phyloP scores from a whole-genome alignment of 2,797 vertebrate genomes.

The Echeneis naucrates region DNA sequence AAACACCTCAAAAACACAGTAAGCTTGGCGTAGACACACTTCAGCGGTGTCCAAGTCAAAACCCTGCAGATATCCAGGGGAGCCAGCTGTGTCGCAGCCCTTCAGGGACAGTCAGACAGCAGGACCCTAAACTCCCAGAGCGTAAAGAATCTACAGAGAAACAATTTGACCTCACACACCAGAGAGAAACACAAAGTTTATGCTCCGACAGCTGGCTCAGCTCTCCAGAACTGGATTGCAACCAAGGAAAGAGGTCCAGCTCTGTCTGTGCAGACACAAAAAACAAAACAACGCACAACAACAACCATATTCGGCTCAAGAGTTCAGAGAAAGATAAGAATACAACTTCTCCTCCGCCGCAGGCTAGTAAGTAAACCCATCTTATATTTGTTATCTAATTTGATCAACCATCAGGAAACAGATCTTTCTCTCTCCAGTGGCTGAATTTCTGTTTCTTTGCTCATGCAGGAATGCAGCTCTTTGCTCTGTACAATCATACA shows the following conservation, averaged over 20 bases:
- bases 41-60: slow-evolving; percentile 31
- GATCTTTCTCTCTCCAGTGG: not conserved
- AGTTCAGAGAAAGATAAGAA: slow-evolving; percentile 60
- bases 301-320: slow-evolving; percentile 76
- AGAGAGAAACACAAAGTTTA: slow-evolving; percentile 45
- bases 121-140: slow-evolving; percentile 24
- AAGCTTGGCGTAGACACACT: slow-evolving; percentile 24
- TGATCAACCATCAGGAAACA: not conserved
- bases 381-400: not conserved
- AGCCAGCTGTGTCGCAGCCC: slow-evolving; percentile 23
- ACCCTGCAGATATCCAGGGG: slow-evolving; percentile 13
- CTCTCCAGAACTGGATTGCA: slow-evolving; percentile 58
- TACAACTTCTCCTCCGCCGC: slow-evolving; percentile 42
- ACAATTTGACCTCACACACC: slow-evolving; percentile 24
- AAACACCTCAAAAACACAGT: slow-evolving; percentile 31
- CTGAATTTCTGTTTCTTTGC: slow-evolving; percentile 1
- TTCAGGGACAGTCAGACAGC: slow-evolving; percentile 21
- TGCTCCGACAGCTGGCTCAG: slow-evolving; percentile 66
- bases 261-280: slow-evolving; percentile 19
- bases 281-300: slow-evolving; percentile 65
- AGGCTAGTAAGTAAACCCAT: slow-evolving; percentile 70
- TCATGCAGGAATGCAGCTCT: slow-evolving; percentile 88
- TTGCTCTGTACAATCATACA: slow-evolving; percentile 92
- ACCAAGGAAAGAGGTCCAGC: slow-evolving; percentile 40
- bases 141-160: slow-evolving; percentile 34